Evolutionary conservation across 64 coral and sea anemone species (phyloP).

Genomic region (Acropora yongei): DNA sequence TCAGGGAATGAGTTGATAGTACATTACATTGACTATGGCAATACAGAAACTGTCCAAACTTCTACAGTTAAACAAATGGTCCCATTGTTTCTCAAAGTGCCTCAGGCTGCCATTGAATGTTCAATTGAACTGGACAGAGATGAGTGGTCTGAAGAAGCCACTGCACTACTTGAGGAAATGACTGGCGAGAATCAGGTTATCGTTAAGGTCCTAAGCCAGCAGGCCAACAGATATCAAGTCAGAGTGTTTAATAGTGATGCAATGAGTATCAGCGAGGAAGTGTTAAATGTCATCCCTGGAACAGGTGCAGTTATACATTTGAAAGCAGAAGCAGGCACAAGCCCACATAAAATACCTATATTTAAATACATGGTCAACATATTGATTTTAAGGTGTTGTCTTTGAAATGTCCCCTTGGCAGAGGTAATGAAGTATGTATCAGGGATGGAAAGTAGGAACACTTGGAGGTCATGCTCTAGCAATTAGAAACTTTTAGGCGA

Average conservation of each 20-base stretch:
- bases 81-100: constrained; percentile 42
- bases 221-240: constrained; percentile 62
- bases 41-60: constrained; percentile 63
- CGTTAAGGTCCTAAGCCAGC: constrained; percentile 34
- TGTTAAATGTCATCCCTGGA: constrained; percentile 3
- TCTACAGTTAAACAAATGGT: constrained; percentile 47
- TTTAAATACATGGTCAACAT: too few relatives aligned
- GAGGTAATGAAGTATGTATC: too few relatives aligned
- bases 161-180: constrained; percentile 31
- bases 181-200: constrained; percentile 32
- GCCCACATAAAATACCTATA: too few relatives aligned
- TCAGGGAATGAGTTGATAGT: constrained; percentile 60
- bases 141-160: constrained; percentile 72
- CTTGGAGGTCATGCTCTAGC: too few relatives aligned
- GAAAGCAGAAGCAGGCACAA: too few relatives aligned
- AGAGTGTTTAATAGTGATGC: constrained; percentile 51
- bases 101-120: constrained; percentile 66
- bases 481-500: too few relatives aligned
- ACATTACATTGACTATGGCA: constrained; percentile 85
- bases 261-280: constrained; percentile 54
- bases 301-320: not conserved
- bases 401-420: too few relatives aligned
- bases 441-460: too few relatives aligned
- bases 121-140: constrained; percentile 49
- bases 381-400: too few relatives aligned